These are phyloP conservation scores for Nemurella pictetii DNA, from an alignment of 2,888 invertebrate species.

Conservation along the genomic window DNA sequence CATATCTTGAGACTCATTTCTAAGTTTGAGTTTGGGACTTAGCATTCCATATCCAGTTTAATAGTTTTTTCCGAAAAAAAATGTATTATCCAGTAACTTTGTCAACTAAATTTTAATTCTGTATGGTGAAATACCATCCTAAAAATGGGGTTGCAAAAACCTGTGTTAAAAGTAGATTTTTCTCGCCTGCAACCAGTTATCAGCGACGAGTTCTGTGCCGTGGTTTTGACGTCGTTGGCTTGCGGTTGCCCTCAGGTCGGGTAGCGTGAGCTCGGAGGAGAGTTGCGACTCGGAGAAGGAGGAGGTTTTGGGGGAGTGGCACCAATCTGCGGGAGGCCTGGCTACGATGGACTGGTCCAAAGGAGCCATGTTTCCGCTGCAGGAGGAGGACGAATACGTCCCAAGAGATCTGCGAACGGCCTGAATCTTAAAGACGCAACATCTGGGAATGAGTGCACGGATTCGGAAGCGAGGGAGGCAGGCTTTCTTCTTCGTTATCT, in stretches of 20 bases:
- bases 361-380: conserved; percentile 29
- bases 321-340: background rate
- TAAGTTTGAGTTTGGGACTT: too few relatives aligned
- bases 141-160: too few relatives aligned
- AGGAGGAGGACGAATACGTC: conserved; percentile 24
- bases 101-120: too few relatives aligned
- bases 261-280: conserved; percentile 61
- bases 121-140: too few relatives aligned
- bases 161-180: too few relatives aligned
- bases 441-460: background rate
- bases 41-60: too few relatives aligned
- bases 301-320: conserved; percentile 47
- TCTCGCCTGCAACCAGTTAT: too few relatives aligned
- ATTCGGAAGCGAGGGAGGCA: background rate
- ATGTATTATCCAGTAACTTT: too few relatives aligned
- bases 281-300: conserved; percentile 55
- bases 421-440: background rate
- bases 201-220: too few relatives aligned
- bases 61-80: too few relatives aligned
- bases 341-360: conserved; percentile 32
- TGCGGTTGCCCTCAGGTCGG: conserved; percentile 53
- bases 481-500: background rate
- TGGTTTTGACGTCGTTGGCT: too few relatives aligned
- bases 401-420: conserved; percentile 2
- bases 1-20: too few relatives aligned